Percentiles rank a stretch among this genome's conserved stretches.
phyloP scores from a whole-genome alignment of 2,797 vertebrate genomes.

The Sebastes paucispinis region DNA sequence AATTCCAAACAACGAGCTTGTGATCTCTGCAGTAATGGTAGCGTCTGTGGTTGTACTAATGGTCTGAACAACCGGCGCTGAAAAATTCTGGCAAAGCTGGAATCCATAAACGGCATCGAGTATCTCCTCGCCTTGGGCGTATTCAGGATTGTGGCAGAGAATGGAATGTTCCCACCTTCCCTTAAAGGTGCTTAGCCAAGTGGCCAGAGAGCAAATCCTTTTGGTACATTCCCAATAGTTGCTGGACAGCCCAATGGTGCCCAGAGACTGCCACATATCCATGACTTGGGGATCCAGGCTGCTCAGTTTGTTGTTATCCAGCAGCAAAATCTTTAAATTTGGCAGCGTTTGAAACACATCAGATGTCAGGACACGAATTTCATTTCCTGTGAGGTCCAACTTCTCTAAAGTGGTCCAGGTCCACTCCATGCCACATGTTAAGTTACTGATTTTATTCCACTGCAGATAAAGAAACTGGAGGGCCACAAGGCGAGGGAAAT shows the following conservation, averaged over 20 bases:
- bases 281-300: slow-evolving; percentile 91
- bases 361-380: slow-evolving; percentile 91
- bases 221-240: slow-evolving; percentile 99
- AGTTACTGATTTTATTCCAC: slow-evolving; percentile 99
- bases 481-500: slow-evolving; percentile 96
- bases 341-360: slow-evolving; percentile 97
- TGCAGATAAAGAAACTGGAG: slow-evolving; percentile 97
- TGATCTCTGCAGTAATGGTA: slow-evolving; percentile 82
- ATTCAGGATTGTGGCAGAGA: slow-evolving; percentile 95
- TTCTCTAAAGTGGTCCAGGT: slow-evolving; percentile 97
- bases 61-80: slow-evolving; percentile 87
- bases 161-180: slow-evolving; percentile 98
- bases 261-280: slow-evolving; percentile 90
- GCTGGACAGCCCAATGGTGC: slow-evolving; percentile 92
- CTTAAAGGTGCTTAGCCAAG: slow-evolving; percentile 95
- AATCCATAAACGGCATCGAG: slow-evolving; percentile 97
- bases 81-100: slow-evolving; percentile 98
- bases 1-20: slow-evolving; percentile 92
- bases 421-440: slow-evolving; percentile 98
- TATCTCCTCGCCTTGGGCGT: slow-evolving; percentile 98
- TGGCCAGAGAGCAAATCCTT: slow-evolving; percentile 94
- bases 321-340: slow-evolving; percentile 93
- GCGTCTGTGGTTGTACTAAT: slow-evolving; percentile 83
- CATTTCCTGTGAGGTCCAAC: slow-evolving; percentile 95
- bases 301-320: slow-evolving; percentile 98